Conservation (phyloP, 2,797 vertebrate genomes). For the Phylloscopus collybita region DNA sequence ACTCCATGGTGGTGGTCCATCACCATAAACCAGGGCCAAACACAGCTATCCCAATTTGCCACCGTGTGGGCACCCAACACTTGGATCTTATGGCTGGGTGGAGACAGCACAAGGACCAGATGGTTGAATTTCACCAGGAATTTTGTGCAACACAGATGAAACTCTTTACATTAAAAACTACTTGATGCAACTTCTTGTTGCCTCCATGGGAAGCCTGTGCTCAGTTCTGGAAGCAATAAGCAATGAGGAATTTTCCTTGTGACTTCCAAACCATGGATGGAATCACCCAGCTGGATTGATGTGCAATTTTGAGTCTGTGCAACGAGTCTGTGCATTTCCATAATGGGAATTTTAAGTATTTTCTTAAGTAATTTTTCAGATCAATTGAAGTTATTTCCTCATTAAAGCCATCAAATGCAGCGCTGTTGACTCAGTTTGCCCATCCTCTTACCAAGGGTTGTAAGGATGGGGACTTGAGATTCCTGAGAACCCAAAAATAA, state of each 20-base stretch:
- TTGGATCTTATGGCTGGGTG: neutral
- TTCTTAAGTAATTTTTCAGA: neutral
- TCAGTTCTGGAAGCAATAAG: neutral
- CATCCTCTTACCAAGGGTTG: neutral
- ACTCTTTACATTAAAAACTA: neutral
- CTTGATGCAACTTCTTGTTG: neutral
- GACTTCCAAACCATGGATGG: neutral
- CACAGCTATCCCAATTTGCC: neutral
- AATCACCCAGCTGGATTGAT: neutral
- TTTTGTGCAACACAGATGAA: neutral
- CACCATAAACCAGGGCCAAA: neutral
- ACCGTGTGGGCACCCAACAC: neutral
- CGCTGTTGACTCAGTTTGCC: neutral
- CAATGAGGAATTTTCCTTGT: rapidly evolving
- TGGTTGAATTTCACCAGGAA: neutral
- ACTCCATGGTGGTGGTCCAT: neutral
- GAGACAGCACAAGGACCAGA: rapidly evolving
- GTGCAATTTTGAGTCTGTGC: neutral
- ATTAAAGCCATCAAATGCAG: neutral
- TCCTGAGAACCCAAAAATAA: neutral
- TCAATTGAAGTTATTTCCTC: neutral
- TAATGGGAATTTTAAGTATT: neutral
- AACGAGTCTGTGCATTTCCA: neutral
- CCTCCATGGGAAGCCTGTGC: neutral
- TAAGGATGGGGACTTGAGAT: neutral